A percentile compares a stretch with the other conserved stretches of the same genome.
These are phyloP conservation scores for Heliconius hermathena DNA, from an alignment of 1,140 invertebrate genomes.

Conservation along the genomic window DNA sequence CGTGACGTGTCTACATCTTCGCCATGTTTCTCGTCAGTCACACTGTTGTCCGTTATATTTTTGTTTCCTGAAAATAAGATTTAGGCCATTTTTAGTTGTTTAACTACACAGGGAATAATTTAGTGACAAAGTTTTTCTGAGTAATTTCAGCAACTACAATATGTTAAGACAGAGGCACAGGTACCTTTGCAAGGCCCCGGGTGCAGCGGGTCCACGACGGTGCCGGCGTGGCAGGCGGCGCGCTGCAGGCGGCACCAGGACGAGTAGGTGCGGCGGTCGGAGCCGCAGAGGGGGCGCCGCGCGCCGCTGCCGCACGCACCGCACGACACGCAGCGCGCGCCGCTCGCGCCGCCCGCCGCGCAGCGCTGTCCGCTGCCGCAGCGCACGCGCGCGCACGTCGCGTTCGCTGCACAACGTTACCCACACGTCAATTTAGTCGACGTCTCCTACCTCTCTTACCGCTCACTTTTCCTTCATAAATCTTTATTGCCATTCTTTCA, in stretches of 20 bases:
- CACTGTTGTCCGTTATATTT: conserved; percentile 74
- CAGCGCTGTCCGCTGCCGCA: conserved; percentile 90
- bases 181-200: conserved; percentile 85
- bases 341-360: conserved; percentile 86
- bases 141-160: too few species aligned
- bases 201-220: conserved; percentile 89
- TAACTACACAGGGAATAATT: neutral
- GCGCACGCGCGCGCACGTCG: conserved; percentile 88
- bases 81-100: neutral
- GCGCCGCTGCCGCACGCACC: conserved; percentile 86
- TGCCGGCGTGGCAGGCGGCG: conserved; percentile 90
- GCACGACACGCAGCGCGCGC: conserved; percentile 90
- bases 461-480: too few species aligned
- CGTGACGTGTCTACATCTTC: conserved; percentile 53
- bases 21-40: conserved; percentile 56
- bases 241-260: conserved; percentile 94
- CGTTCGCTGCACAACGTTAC: conserved; percentile 82
- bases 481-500: too few species aligned
- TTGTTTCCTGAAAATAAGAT: conserved; percentile 56
- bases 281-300: conserved; percentile 87
- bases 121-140: neutral
- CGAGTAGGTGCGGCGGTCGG: conserved; percentile 91
- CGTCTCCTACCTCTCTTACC: too few species aligned
- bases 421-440: too few species aligned
- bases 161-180: too few species aligned